Percentiles rank a stretch among this genome's conserved stretches.
phyloP scores from a whole-genome alignment of 1,140 invertebrate species.

The Colletes gigas region DNA sequence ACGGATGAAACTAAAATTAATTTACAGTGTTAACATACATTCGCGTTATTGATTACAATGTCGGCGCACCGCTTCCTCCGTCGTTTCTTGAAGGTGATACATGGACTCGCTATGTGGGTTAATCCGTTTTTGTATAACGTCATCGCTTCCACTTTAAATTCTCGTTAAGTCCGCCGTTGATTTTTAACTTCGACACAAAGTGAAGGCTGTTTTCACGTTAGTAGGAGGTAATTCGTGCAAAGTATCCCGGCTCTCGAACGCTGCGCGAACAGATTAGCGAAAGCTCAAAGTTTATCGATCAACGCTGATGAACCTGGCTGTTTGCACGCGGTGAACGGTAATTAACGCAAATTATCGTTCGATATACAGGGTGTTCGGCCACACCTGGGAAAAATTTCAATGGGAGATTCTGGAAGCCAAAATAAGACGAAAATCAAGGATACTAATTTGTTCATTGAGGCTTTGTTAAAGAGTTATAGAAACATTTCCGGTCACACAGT shows the following conservation, averaged over 20 bases:
- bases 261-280: background rate
- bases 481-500: too few species aligned
- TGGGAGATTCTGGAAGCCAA: too few species aligned
- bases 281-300: slow-evolving; percentile 1
- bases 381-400: too few species aligned
- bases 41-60: slow-evolving; percentile 6
- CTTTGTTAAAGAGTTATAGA: too few species aligned
- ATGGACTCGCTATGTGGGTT: slow-evolving; percentile 39
- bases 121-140: slow-evolving; percentile 46
- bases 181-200: background rate
- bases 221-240: background rate
- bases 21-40: background rate
- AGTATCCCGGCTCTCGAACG: background rate
- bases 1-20: too few species aligned
- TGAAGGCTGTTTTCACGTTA: background rate
- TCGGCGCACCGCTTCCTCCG: slow-evolving; percentile 44
- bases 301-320: background rate
- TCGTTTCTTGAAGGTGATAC: slow-evolving; percentile 18
- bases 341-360: too few species aligned
- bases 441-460: too few species aligned
- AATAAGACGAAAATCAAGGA: too few species aligned
- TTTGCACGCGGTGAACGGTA: background rate
- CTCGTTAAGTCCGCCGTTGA: slow-evolving; percentile 6
- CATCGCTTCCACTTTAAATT: background rate
- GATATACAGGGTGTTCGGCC: too few species aligned